phyloP scores from a whole-genome alignment of 2,797 vertebrate species.

The Fistularia tabacaria region DNA sequence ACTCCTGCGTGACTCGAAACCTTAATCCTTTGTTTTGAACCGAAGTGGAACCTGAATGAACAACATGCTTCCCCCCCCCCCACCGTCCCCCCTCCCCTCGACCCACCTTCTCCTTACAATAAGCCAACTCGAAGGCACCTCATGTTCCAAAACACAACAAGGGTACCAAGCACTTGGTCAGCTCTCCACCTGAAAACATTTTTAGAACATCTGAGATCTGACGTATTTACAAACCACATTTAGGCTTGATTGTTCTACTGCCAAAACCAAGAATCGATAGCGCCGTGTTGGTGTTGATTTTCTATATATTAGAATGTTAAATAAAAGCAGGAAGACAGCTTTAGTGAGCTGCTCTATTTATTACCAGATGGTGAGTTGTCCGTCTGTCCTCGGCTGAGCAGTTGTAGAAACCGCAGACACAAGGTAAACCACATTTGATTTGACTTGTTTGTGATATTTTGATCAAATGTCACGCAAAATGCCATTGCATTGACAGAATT shows the following conservation, averaged over 20 bases:
- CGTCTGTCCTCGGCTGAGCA: too few species aligned
- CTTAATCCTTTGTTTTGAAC: conserved; percentile 68
- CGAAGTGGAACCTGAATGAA: neutral
- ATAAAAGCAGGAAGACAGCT: too few species aligned
- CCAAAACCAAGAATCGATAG: too few species aligned
- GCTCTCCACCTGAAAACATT: conserved; percentile 1
- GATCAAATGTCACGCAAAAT: neutral
- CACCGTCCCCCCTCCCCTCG: conserved; percentile 14
- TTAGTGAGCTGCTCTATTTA: too few species aligned
- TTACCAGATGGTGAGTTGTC: too few species aligned
- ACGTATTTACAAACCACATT: conserved; percentile 14
- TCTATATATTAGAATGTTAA: too few species aligned
- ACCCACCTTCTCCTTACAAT: conserved; percentile 32
- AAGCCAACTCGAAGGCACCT: conserved; percentile 31
- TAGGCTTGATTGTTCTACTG: neutral
- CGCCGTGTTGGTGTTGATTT: too few species aligned
- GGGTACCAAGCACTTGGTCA: conserved; percentile 26
- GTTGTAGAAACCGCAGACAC: too few species aligned
- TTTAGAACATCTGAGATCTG: conserved; percentile 8
- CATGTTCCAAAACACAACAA: conserved; percentile 51
- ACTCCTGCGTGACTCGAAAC: conserved; percentile 54
- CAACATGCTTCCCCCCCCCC: conserved; percentile 22
- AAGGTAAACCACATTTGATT: neutral
- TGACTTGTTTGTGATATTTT: neutral
- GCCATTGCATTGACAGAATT: too few species aligned